These are phyloP conservation scores for Halesus radiatus DNA, from an alignment of 1,140 invertebrate species.

Conservation along the genomic window DNA sequence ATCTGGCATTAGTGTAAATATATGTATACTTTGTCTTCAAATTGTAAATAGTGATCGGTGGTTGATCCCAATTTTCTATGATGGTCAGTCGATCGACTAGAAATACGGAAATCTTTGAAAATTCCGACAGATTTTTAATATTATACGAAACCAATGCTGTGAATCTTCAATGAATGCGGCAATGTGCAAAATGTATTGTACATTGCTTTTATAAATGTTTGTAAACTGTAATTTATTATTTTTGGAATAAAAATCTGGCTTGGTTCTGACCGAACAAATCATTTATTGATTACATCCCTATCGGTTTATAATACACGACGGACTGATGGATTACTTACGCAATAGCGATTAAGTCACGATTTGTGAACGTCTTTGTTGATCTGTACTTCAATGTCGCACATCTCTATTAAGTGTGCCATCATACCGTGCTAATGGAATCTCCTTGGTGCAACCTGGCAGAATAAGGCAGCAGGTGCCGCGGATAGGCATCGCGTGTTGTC, in stretches of 20 bases:
- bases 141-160: constrained; percentile 22
- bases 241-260: constrained; percentile 45
- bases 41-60: neutral
- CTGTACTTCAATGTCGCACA: neutral
- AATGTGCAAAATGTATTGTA: constrained; percentile 34
- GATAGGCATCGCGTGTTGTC: neutral
- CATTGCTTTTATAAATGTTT: constrained; percentile 42
- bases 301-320: neutral
- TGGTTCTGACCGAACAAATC: constrained; percentile 11
- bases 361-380: neutral
- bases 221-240: constrained; percentile 48
- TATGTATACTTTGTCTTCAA: neutral
- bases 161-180: constrained; percentile 39
- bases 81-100: constrained; percentile 32
- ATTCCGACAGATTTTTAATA: constrained; percentile 38
- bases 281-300: neutral
- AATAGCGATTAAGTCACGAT: neutral
- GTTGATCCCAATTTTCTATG: neutral
- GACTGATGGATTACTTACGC: neutral
- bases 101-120: constrained; percentile 38
- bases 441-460: neutral
- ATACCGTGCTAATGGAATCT: neutral
- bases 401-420: neutral
- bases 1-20: neutral
- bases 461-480: neutral